Conservation (phyloP, 2,888 invertebrate genomes). For the Allophyes oxyacanthae region DNA sequence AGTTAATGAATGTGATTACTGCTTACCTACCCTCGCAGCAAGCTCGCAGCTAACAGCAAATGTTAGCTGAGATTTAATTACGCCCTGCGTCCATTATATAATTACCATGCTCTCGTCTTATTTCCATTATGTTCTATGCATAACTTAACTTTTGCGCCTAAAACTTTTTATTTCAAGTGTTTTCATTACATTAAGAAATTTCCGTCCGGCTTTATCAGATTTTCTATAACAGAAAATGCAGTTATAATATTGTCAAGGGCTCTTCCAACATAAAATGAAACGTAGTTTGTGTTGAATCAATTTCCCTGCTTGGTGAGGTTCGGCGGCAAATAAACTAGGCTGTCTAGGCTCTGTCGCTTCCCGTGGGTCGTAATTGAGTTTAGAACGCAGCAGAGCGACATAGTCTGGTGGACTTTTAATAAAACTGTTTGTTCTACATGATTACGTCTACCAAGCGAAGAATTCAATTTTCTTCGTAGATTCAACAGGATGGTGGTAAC, state of each 20-base stretch:
- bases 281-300: conserved; percentile 1
- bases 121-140: background rate
- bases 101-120: conserved; percentile 3
- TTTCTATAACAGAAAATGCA: background rate
- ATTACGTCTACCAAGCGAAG: too few relatives aligned
- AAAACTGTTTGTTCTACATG: background rate
- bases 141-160: background rate
- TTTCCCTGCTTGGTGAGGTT: background rate
- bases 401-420: background rate
- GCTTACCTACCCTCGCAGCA: too few relatives aligned
- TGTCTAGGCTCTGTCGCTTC: background rate
- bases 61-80: conserved; percentile 34
- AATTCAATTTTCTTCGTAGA: too few relatives aligned
- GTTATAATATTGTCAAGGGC: conserved; percentile 1
- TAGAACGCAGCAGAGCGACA: background rate
- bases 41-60: conserved; percentile 8
- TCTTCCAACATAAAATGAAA: background rate
- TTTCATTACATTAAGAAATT: too few relatives aligned
- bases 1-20: conserved; percentile 45
- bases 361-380: conserved; percentile 1
- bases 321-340: conserved; percentile 1
- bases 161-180: background rate
- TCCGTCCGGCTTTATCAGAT: background rate
- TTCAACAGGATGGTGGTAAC: too few relatives aligned
- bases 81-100: conserved; percentile 21